Conservation (phyloP, 2,113 vertebrate species). For the Glaucomys volans region DNA sequence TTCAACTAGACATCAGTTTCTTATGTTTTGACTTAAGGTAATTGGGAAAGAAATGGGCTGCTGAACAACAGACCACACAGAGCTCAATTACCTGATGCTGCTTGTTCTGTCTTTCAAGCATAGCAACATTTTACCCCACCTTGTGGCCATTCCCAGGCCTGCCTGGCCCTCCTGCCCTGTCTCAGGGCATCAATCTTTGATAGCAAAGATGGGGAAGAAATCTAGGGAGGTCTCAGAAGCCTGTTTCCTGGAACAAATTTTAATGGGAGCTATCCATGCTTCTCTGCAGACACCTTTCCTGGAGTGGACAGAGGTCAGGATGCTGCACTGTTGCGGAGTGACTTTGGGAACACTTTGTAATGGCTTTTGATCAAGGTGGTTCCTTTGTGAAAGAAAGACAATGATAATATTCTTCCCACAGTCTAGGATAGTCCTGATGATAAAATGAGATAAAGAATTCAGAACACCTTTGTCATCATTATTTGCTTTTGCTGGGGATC, state of each 20-base stretch:
- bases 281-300: not conserved
- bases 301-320: not conserved
- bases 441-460: slow-evolving; percentile 27
- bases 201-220: not conserved
- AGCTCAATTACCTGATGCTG: not conserved
- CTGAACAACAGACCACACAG: not conserved
- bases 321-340: not conserved
- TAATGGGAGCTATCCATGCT: fast-evolving
- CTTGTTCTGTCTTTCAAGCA: not conserved
- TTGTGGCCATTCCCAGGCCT: not conserved
- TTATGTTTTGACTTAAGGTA: not conserved
- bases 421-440: not conserved
- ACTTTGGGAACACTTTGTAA: no score
- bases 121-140: not conserved
- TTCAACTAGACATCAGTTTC: not conserved
- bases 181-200: not conserved
- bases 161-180: not conserved
- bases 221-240: not conserved
- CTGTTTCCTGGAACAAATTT: not conserved
- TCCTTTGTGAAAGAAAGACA: slow-evolving; percentile 14
- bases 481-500: not conserved
- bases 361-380: not conserved
- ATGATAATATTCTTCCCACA: not conserved
- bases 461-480: not conserved
- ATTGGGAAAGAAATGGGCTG: not conserved